A percentile compares a stretch with the other conserved stretches of the same genome.
Evolutionary conservation across 2,888 invertebrate species (phyloP).

Genomic region (Tenthredo scrophulariae): DNA sequence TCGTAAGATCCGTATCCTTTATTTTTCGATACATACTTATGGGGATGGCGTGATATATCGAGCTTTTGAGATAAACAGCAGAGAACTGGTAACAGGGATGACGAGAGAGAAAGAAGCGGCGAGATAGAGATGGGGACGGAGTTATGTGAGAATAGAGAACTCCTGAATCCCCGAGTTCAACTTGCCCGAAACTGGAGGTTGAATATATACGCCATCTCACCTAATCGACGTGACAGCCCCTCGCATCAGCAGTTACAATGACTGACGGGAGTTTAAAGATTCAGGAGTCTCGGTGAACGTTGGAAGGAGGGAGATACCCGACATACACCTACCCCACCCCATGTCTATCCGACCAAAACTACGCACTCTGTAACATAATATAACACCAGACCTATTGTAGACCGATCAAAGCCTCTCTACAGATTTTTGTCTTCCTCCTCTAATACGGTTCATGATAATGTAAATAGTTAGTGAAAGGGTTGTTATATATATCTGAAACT

Average conservation of each 20-base stretch:
- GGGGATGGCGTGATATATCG: not conserved
- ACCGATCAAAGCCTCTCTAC: conserved; percentile 11
- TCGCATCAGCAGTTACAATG: conserved; percentile 71
- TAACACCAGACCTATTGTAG: not conserved
- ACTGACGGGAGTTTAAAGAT: conserved; percentile 70
- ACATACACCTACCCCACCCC: not conserved
- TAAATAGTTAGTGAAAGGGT: not conserved
- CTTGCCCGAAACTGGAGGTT: conserved; percentile 30
- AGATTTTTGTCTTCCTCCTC: not conserved
- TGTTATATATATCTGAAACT: not conserved
- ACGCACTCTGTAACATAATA: conserved; percentile 14
- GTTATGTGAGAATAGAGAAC: conserved; percentile 1
- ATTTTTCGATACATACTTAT: not conserved
- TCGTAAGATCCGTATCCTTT: not conserved
- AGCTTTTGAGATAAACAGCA: not conserved
- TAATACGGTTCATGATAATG: no score
- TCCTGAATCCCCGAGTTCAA: conserved; percentile 33
- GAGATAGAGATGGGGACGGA: not conserved
- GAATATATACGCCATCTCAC: conserved; percentile 58
- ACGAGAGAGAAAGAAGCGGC: not conserved
- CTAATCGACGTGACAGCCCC: conserved; percentile 71
- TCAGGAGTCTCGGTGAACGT: conserved; percentile 60
- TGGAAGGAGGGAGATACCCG: conserved; percentile 36
- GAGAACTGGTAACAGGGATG: not conserved
- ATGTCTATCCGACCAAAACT: not conserved